Percentiles rank a stretch among this genome's conserved stretches.
Evolutionary conservation across 2,797 vertebrate species (phyloP).

Genomic region (Paedocypris micromegethes): DNA sequence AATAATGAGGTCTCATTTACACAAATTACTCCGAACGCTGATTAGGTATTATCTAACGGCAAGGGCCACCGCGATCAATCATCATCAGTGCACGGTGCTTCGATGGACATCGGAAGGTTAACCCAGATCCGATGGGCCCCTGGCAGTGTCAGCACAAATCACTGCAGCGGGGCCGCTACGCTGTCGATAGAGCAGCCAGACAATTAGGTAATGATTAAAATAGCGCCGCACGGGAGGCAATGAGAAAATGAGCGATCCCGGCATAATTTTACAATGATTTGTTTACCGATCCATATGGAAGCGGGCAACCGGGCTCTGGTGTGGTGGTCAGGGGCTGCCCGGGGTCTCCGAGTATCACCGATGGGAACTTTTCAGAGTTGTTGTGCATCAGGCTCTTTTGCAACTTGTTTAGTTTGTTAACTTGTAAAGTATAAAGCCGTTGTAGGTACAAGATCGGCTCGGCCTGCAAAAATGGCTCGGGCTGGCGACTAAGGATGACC

Average conservation of each 20-base stretch:
- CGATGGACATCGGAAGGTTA: conserved; percentile 91
- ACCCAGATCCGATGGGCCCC: conserved; percentile 78
- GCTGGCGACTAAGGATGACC: no score
- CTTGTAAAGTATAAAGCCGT: no score
- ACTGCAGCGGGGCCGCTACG: conserved; percentile 72
- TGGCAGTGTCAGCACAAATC: conserved; percentile 95
- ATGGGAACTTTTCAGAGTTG: conserved; percentile 35
- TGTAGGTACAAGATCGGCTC: no score
- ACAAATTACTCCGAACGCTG: conserved; percentile 89
- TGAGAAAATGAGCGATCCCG: conserved; percentile 85
- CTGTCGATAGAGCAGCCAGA: conserved; percentile 91
- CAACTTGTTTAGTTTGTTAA: no score
- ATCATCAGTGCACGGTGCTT: conserved; percentile 81
- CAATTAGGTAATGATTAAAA: conserved; percentile 98
- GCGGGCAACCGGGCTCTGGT: conserved; percentile 61
- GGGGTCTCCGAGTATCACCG: conserved; percentile 41
- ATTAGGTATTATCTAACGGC: conserved; percentile 94
- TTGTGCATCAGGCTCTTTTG: no score
- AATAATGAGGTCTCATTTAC: conserved; percentile 96
- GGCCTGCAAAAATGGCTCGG: no score
- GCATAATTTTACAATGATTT: conserved; percentile 85
- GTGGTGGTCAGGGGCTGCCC: conserved; percentile 60
- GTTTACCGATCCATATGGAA: conserved; percentile 82
- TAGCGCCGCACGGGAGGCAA: conserved; percentile 76
- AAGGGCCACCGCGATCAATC: conserved; percentile 88